phyloP scores from a whole-genome alignment of 1,140 invertebrate species.

The Brachionus rotundiformis region DNA sequence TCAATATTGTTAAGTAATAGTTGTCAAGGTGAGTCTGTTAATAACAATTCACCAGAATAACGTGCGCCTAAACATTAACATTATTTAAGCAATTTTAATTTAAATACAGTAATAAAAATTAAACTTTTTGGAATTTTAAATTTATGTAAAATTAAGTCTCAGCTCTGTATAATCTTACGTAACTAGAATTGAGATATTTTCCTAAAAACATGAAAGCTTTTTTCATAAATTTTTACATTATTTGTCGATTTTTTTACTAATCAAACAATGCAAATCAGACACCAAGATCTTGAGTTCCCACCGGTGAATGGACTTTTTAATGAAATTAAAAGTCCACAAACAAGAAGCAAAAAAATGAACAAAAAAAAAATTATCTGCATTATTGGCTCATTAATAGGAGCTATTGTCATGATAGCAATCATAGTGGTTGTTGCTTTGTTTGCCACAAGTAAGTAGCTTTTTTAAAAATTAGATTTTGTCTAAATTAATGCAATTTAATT shows the following conservation, averaged over 20 bases:
- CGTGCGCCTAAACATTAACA: not conserved
- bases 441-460: slow-evolving; percentile 8
- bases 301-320: not conserved
- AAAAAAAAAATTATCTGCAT: not conserved
- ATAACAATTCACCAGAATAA: not conserved
- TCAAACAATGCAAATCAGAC: not conserved
- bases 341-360: not conserved
- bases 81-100: not conserved
- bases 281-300: not conserved
- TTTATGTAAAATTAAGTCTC: not conserved
- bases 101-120: not conserved
- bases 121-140: not conserved
- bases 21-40: not conserved
- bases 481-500: too few relatives aligned
- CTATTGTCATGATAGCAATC: not conserved
- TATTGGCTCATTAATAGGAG: not conserved
- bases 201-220: not conserved
- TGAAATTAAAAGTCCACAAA: not conserved
- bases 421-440: not conserved
- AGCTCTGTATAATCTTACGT: not conserved
- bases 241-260: not conserved
- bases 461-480: not conserved
- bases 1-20: slow-evolving; percentile 12
- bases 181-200: not conserved
- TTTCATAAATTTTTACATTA: not conserved